phyloP scores from a whole-genome alignment of 1,140 invertebrate species.

The Drosophila sulfurigaster region DNA sequence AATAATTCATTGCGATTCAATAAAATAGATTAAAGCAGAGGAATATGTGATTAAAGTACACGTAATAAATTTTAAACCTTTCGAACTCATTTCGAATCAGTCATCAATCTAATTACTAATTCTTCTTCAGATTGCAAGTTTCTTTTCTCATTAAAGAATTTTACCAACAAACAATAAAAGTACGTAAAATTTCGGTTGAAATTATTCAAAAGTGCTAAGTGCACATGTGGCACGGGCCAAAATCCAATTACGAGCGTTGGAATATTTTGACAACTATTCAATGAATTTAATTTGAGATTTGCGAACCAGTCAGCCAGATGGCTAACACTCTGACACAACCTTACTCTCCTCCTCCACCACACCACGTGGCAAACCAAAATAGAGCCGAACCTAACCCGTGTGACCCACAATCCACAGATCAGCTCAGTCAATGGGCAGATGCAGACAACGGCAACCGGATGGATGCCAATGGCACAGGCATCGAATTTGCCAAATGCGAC shows the following conservation, averaged over 20 bases:
- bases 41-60: too few species aligned
- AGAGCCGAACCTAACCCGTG: slow-evolving; percentile 26
- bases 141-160: slow-evolving; percentile 17
- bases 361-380: slow-evolving; percentile 8
- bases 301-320: slow-evolving; percentile 30
- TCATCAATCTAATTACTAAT: too few species aligned
- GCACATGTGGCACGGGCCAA: slow-evolving; percentile 69
- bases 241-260: slow-evolving; percentile 74
- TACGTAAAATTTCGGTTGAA: background rate
- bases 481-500: slow-evolving; percentile 35
- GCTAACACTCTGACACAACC: slow-evolving; percentile 31
- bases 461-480: slow-evolving; percentile 30
- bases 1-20: too few species aligned
- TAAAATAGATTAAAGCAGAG: too few species aligned
- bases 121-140: background rate
- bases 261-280: slow-evolving; percentile 83
- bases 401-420: slow-evolving; percentile 12
- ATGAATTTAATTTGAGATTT: slow-evolving; percentile 82
- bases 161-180: slow-evolving; percentile 15
- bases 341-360: background rate
- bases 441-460: slow-evolving; percentile 36
- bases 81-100: too few species aligned
- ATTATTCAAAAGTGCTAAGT: slow-evolving; percentile 58
- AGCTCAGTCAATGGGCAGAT: slow-evolving; percentile 26
- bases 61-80: too few species aligned